These are phyloP conservation scores for Poecilia wingei DNA, from an alignment of 2,797 vertebrate genomes.

Conservation along the genomic window DNA sequence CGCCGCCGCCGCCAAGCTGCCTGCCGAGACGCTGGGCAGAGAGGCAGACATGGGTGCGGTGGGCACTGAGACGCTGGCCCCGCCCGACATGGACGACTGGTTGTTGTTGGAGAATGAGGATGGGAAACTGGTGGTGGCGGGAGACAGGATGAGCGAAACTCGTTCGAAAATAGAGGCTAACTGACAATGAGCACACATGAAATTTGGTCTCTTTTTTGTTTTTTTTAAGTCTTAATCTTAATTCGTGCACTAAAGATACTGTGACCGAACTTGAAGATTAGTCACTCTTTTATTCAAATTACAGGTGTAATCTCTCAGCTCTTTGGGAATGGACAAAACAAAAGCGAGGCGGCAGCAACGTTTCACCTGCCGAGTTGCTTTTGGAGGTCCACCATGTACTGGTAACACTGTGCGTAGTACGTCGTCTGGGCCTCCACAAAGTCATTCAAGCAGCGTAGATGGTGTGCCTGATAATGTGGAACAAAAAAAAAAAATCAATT, in stretches of 20 bases:
- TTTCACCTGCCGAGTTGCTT: conserved; percentile 96
- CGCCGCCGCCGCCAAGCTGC: conserved; percentile 66
- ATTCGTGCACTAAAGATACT: background rate
- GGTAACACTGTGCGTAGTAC: conserved; percentile 97
- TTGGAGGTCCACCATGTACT: conserved; percentile 98
- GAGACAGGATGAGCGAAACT: background rate
- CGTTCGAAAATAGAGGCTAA: background rate
- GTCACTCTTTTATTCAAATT: background rate
- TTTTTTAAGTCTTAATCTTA: background rate
- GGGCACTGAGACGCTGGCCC: conserved; percentile 83
- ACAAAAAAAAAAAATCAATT: background rate
- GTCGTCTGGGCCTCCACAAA: conserved; percentile 98
- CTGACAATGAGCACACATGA: background rate
- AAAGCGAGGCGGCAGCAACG: background rate
- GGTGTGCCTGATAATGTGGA: conserved; percentile 86
- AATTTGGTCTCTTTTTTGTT: background rate
- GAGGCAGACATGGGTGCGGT: conserved; percentile 84
- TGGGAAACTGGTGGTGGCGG: conserved; percentile 86
- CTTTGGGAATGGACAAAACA: background rate
- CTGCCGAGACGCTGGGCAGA: conserved; percentile 82
- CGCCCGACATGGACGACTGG: conserved; percentile 83
- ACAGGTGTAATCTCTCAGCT: background rate
- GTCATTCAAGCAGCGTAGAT: conserved; percentile 95
- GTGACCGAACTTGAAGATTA: background rate
- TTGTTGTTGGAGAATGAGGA: conserved; percentile 94